Base-by-base conservation (phyloP, 2,888 invertebrate genomes). In the Horisme vitalbata region DNA sequence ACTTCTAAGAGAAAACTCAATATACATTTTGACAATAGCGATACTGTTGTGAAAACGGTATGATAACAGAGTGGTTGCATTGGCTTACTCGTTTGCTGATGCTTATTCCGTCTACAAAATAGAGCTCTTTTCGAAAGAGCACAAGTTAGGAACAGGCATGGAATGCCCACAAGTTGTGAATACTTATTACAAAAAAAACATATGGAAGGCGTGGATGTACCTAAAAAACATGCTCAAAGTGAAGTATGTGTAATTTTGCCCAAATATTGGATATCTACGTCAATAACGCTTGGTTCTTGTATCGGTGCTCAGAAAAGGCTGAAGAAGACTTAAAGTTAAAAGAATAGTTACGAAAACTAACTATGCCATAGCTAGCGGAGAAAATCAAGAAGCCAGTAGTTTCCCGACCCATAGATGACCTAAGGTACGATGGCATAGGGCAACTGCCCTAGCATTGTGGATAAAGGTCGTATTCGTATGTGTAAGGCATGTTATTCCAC, bases 31-130 rank as follows among this genome's bases (percentile, higher is more conserved):
- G n/a, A n/a, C n/a, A n/a, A n/a, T n/a, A n/a, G n/a, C n/a, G n/a
- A n/a, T n/a, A n/a, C 24, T 8, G 24, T 35, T 12, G 24, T 35
- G n/a, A 23, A 35, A 23, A n/a, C 24, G 35, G 35, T 3, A 14
- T 6, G 35, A 35, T 6, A 35, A 35, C 5, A 39, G 24, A 23
- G 24, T 7, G 3, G 39, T 39, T 9, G 32, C 31, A 10, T 15
- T 39, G 23, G 7, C 10, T 3, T 32, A 32, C n/a, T 39, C 39
- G 0, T 39, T 39, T 8, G 39, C 32, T 8, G 39, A 31, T 14
- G 15, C 31, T 9, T 1, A 31, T 11, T 15, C 39, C 3, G n/a
- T 23, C 1, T 3, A 12, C 2, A 27, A 27, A 2, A 27, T 27
- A 2, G 12, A 12, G 2, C 0, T 11, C 0, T 27, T 6, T 13